Evolutionary conservation across 2,113 vertebrate genomes (phyloP).

Genomic region (Elanus axillaris): DNA sequence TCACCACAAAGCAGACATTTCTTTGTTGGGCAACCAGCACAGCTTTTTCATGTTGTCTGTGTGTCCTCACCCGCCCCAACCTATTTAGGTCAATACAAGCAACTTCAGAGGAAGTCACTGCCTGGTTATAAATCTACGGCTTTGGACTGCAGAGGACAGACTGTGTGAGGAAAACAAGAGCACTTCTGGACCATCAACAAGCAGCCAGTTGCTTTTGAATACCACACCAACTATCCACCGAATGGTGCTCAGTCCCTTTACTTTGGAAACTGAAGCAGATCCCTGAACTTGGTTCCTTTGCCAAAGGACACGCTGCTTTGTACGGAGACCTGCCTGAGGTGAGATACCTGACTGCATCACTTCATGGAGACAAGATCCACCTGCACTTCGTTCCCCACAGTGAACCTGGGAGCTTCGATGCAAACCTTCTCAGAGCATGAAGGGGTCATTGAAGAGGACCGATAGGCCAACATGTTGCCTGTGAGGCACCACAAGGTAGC

Average conservation of each 20-base stretch:
- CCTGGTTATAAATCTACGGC: slow-evolving; percentile 16
- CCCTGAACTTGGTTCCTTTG: background rate
- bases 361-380: rapidly evolving
- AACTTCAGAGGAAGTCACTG: slow-evolving; percentile 58
- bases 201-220: background rate
- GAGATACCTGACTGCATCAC: background rate
- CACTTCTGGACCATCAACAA: background rate
- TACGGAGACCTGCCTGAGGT: background rate
- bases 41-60: slow-evolving; percentile 56
- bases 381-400: background rate
- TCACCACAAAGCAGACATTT: slow-evolving; percentile 62
- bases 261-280: background rate
- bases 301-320: background rate
- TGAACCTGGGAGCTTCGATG: background rate
- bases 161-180: background rate
- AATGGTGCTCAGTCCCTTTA: background rate
- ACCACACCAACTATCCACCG: background rate
- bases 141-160: slow-evolving; percentile 23
- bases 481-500: background rate
- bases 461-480: rapidly evolving
- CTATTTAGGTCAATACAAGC: slow-evolving; percentile 63
- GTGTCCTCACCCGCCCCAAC: slow-evolving; percentile 60
- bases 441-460: background rate
- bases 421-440: background rate
- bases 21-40: slow-evolving; percentile 59